Evolutionary conservation across 2,888 invertebrate species (phyloP), one percentile per base, ranked within the genome.

Genomic region (Agrochola lota): DNA sequence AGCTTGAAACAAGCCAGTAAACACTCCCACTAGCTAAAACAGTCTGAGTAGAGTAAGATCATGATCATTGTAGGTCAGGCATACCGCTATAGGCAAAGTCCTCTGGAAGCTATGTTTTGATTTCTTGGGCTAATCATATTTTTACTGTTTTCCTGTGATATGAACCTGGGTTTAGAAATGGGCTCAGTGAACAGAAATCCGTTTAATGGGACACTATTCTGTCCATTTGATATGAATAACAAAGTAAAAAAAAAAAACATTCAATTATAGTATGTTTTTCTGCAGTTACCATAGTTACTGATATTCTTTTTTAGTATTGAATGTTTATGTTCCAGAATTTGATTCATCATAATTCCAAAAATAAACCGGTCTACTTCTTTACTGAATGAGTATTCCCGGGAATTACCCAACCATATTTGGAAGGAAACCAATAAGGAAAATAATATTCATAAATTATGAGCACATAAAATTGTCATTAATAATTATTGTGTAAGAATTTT

Each of bases 401-500:
- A 26, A 59, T 46, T 20, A 43, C n/a, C 26, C n/a, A 60, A 71
- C 12, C 26, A n/a, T 17, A 63, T 35, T 26, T 15, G 5, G 6
- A n/a, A 66, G 20, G 43, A 60, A 20, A 35, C 57, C 23, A 52
- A 23, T 46, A 63, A 60, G 66, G 43, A 78, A 66, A 84, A 66
- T 35, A 9, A 57, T 59, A 9, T 17, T 26, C 0, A 20, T 17
- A 43, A 57, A 46, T 82, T 26, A 68, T 40, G 52, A 60, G 7
- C 7, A 15, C 30, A 11, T 17, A 59, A 15, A 26, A 49, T 26
- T 30, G 12, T 35, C 6, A 20, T 43, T 43, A 6, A 30, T 43
- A 70, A 80, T 59, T 63, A 80, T 80, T 52, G 80, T 52, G 49
- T 80, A 84, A 80, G 20, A 85, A 30, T 71, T 59, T 8, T 9